A percentile compares a stretch with the other conserved stretches of the same genome.
Conservation (phyloP, 2,888 invertebrate genomes). For the Leptura quadrifasciata region DNA sequence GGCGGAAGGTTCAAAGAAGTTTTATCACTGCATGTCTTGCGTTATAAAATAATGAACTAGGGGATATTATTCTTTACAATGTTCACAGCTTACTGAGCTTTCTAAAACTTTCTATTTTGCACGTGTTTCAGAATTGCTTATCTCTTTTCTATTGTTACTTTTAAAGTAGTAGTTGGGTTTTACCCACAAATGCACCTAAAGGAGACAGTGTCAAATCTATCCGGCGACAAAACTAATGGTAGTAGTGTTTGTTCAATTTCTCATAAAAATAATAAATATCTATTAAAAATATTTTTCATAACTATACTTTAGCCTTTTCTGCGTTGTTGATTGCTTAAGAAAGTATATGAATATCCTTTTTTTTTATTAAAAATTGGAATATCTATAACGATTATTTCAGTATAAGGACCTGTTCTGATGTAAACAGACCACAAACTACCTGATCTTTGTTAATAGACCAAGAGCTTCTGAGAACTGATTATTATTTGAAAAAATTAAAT, state of each 20-base stretch:
- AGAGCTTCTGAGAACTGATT: too few species aligned
- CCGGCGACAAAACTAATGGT: background rate
- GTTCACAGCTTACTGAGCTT: slow-evolving; percentile 12
- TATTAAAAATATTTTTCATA: too few species aligned
- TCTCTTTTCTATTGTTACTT: background rate
- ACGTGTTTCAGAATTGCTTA: slow-evolving; percentile 42
- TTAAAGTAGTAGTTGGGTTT: background rate
- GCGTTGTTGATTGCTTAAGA: too few species aligned
- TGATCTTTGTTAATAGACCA: too few species aligned
- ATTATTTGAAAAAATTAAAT: too few species aligned
- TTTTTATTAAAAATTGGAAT: too few species aligned
- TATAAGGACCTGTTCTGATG: too few species aligned
- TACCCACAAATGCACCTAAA: background rate
- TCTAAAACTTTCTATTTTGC: slow-evolving; percentile 41
- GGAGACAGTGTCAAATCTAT: background rate
- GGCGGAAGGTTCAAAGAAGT: slow-evolving; percentile 27
- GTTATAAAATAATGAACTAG: slow-evolving; percentile 20
- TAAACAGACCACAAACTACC: too few species aligned
- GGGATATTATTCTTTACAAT: slow-evolving; percentile 5
- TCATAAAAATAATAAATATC: background rate
- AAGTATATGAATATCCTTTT: too few species aligned
- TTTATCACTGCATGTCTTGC: slow-evolving; percentile 22
- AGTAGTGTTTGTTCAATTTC: background rate
- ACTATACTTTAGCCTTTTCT: too few species aligned
- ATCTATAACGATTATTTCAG: too few species aligned